Evolutionary conservation across 2,888 invertebrate genomes (phyloP).

Genomic region (Pecten maximus): DNA sequence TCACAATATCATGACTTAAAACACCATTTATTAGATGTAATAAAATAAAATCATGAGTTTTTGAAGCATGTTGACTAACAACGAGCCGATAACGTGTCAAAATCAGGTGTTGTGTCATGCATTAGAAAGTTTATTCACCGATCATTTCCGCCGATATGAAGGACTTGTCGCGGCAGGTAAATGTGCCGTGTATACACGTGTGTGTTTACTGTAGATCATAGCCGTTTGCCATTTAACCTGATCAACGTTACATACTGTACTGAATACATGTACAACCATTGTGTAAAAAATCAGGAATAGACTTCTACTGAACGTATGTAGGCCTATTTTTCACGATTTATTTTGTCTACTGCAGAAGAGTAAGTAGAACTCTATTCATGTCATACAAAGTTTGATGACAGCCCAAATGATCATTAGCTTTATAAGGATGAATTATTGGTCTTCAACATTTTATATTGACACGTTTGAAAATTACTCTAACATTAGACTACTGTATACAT

Average conservation of each 20-base stretch:
- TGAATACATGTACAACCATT: too few species aligned
- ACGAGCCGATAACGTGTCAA: constrained; percentile 40
- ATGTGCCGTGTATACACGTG: constrained; percentile 18
- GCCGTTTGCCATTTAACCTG: neutral
- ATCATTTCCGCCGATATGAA: constrained; percentile 41
- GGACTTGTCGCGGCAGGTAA: constrained; percentile 48
- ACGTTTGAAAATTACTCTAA: too few species aligned
- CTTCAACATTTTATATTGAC: too few species aligned
- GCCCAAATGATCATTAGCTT: too few species aligned
- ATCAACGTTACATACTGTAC: neutral
- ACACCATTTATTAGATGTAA: neutral
- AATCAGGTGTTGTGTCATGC: neutral
- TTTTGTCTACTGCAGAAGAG: too few species aligned
- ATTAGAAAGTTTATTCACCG: constrained; percentile 35
- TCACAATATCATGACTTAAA: neutral
- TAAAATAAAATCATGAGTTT: neutral
- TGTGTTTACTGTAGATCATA: neutral
- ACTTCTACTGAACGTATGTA: too few species aligned
- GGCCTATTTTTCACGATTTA: too few species aligned
- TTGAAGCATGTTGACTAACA: neutral
- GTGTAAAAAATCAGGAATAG: too few species aligned
- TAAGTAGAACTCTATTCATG: too few species aligned
- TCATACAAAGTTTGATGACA: too few species aligned
- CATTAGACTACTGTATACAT: too few species aligned
- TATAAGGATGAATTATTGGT: too few species aligned